Base-by-base conservation (phyloP, 2,888 invertebrate genomes). In the Falcaria lacertinaria region DNA sequence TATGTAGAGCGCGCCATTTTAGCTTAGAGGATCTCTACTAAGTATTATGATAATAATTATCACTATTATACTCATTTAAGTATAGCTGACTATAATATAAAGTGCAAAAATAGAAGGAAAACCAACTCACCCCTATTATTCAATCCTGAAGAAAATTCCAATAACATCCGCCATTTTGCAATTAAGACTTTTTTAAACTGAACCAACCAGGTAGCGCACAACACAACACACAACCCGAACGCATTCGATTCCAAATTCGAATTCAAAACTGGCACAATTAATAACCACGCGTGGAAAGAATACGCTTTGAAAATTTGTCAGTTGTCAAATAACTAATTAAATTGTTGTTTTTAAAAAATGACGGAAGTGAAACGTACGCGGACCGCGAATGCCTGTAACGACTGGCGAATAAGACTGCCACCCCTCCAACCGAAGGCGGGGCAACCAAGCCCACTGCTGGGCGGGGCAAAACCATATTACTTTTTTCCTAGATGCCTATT, bases 321-420 rank as follows among this genome's bases (percentile, higher is more conserved):
- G 35, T 33, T 33, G 33, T 28, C 35, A 48, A 41, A 36, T 33
- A 34, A 13, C 4, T 14, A 37, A 17, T 43, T 44, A 37, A 48
- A 40, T 40, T 42, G 25, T 39, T 42, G 48, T 39, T 53, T 36
- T 42, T 48, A 47, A 53, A 50, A 55, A 51, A 42, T 43, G 45
- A 47, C 42, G 43, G 48, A 56, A 68, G 64, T 64, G 61, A 61
- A 60, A 63, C 63, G 80, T 77, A 72, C 76, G 75, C 67, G 70
- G 67, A 71, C 67, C 75, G 85, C 85, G 85, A 83, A 80, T 71
- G 80, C 75, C 51, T 52, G 52, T 59, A 54, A 50, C 49, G 69
- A 87, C 87, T 87, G 86, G 83, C 86, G 67, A 82, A 79, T 76
- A 76, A 64, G 50, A 54, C 45, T 39, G 39, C 33, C 47, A 66